Evolutionary conservation across 2,797 vertebrate genomes (phyloP).

Genomic region (Xenops minutus): DNA sequence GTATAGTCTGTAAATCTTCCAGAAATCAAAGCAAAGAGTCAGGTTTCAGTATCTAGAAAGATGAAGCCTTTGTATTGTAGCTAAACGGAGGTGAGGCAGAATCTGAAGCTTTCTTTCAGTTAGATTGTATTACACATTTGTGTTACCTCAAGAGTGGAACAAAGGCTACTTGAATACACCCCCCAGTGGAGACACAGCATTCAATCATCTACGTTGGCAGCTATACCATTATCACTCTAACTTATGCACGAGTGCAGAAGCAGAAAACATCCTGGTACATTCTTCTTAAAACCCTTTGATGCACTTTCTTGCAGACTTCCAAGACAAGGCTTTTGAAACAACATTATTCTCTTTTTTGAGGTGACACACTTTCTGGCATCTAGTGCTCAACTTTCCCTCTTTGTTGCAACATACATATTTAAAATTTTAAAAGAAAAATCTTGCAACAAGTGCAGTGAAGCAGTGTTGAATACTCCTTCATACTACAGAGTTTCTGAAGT

Average conservation of each 20-base stretch:
- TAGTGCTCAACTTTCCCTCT: not conserved
- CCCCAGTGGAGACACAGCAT: not conserved
- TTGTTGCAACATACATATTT: not conserved
- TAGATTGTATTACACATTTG: not conserved
- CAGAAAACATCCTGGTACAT: constrained; percentile 17
- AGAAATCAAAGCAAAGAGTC: constrained; percentile 3
- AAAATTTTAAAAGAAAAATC: not conserved
- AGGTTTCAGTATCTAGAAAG: not conserved
- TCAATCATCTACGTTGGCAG: not conserved
- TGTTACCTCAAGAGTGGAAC: not conserved
- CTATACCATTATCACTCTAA: not conserved
- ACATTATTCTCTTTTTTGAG: not conserved
- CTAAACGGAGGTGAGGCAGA: not conserved
- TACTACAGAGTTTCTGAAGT: not conserved
- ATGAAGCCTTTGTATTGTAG: not conserved
- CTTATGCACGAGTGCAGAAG: not conserved
- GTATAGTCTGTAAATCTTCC: not conserved
- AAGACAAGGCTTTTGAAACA: not conserved
- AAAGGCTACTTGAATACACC: not conserved
- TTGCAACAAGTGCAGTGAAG: not conserved
- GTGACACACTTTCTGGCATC: not conserved
- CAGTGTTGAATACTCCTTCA: not conserved
- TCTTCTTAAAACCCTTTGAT: constrained; percentile 25
- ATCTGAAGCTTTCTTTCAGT: not conserved
- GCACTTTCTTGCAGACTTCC: not conserved